Conservation (phyloP, 2,888 invertebrate genomes). For the Nebria brevicollis region DNA sequence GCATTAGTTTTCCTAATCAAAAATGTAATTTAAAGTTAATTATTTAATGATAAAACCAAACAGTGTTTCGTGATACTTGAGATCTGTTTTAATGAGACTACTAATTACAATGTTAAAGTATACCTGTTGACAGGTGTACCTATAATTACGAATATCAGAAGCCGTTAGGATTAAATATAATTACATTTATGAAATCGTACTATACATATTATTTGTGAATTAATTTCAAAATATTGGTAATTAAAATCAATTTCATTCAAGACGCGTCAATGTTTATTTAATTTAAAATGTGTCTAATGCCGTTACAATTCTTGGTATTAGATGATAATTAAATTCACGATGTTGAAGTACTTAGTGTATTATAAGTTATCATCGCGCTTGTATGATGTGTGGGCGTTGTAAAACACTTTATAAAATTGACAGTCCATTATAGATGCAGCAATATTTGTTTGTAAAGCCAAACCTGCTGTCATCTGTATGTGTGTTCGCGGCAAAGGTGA, state of each 20-base stretch:
- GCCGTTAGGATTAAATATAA: constrained; percentile 3
- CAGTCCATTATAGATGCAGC: constrained; percentile 11
- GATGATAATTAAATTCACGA: constrained; percentile 4
- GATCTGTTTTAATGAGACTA: neutral
- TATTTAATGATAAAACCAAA: neutral
- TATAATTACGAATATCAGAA: neutral
- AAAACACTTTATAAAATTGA: constrained; percentile 14
- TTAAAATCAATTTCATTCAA: neutral
- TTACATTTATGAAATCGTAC: constrained; percentile 5
- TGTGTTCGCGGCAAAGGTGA: neutral
- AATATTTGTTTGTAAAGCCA: constrained; percentile 14
- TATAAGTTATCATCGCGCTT: neutral
- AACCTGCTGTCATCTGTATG: constrained; percentile 13
- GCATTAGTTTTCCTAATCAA: neutral
- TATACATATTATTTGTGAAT: neutral
- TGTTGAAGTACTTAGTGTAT: constrained; percentile 15
- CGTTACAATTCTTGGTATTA: too few species aligned
- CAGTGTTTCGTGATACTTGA: neutral
- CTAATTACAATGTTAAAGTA: neutral
- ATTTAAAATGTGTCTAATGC: too few species aligned
- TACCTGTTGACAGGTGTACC: neutral
- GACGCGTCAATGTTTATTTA: neutral
- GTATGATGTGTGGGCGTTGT: neutral
- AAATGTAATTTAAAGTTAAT: neutral
- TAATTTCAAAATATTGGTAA: neutral